phyloP scores from a whole-genome alignment of 2,888 invertebrate genomes.

The Rhagophthalmus giganteus region DNA sequence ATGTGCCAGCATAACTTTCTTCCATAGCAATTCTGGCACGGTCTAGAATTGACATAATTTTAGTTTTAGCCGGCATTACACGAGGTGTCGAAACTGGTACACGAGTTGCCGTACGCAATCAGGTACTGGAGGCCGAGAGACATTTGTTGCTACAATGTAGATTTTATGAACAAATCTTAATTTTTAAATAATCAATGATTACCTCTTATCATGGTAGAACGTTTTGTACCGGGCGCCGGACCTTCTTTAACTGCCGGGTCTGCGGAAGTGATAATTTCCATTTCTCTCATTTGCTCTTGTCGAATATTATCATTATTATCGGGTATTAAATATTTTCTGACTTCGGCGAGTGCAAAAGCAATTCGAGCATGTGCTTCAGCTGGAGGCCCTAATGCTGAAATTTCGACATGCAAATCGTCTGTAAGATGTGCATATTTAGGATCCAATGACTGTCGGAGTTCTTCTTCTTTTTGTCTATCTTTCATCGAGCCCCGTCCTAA shows the following conservation, averaged over 20 bases:
- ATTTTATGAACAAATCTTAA: no score
- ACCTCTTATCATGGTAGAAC: conserved; percentile 48
- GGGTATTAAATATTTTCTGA: conserved; percentile 73
- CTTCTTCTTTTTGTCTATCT: conserved; percentile 82
- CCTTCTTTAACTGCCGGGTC: conserved; percentile 39
- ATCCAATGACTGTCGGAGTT: conserved; percentile 75
- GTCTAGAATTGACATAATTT: conserved; percentile 83
- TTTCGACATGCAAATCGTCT: conserved; percentile 87
- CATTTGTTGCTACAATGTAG: conserved; percentile 41
- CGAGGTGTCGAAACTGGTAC: conserved; percentile 57
- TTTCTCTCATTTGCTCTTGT: conserved; percentile 82
- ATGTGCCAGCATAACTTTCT: conserved; percentile 70
- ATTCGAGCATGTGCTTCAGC: conserved; percentile 85
- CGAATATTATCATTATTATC: conserved; percentile 82
- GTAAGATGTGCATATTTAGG: conserved; percentile 86
- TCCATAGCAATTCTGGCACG: conserved; percentile 82
- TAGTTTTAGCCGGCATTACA: conserved; percentile 71
- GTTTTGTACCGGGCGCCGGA: conserved; percentile 31
- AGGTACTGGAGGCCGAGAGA: conserved; percentile 52
- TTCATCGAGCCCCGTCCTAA: conserved; percentile 91
- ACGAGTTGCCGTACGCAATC: conserved; percentile 55
- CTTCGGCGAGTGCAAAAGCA: conserved; percentile 82
- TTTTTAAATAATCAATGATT: no score
- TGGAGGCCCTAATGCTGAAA: conserved; percentile 83
- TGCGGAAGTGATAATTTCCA: conserved; percentile 61